Base-by-base conservation (phyloP, 2,888 invertebrate genomes). In the Altica lythri region DNA sequence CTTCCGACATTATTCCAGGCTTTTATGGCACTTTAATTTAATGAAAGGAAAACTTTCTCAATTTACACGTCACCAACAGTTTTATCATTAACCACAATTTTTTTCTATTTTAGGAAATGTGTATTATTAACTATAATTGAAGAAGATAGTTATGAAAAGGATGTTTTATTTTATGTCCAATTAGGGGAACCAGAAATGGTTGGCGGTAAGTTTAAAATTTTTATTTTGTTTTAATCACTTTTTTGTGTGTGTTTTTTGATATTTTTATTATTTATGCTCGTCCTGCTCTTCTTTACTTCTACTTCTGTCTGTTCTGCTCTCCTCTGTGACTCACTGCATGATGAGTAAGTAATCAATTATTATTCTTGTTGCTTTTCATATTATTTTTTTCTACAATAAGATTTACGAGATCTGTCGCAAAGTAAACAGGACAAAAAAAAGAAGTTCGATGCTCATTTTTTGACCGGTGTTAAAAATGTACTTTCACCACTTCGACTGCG, bases 111-210 rank as follows among this genome's bases (percentile, higher is more conserved):
- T 86, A 98, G 97, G 75, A 90, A 94, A 81, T 81, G 80, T 70
- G 90, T 99, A 72, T 82, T 85, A 43, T 80, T 98, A 61, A 87
- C 87, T 68, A 93, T 99, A 60, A 84, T 92, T 63, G 97, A 99
- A 79, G 95, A 96, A 73, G 97, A 98, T 78, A 95, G 95, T 72
- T 98, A 98, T 76, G 96, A 98, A 78, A 95, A 98, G 76, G 92
- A 95, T 72, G 93, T 95, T 22, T 82, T 90, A 14, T 95, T 99
- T 78, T 93, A 89, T 77, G 89, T 98, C 9, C 91, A 95, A 73
- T 80, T 99, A 17, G 93, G 90, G 5, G 90, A 92, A 65, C 98
- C 98, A 9, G 86, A 88, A 71, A 83, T 91, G 74, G 83, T 91
- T 66, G 91, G 90, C 81, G 92, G 93, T 93, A 84, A 86, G 82